A percentile compares a stretch with the other conserved stretches of the same genome.
These are phyloP conservation scores for Rhodophaea formosa DNA, from an alignment of 2,888 invertebrate species.

Conservation along the genomic window DNA sequence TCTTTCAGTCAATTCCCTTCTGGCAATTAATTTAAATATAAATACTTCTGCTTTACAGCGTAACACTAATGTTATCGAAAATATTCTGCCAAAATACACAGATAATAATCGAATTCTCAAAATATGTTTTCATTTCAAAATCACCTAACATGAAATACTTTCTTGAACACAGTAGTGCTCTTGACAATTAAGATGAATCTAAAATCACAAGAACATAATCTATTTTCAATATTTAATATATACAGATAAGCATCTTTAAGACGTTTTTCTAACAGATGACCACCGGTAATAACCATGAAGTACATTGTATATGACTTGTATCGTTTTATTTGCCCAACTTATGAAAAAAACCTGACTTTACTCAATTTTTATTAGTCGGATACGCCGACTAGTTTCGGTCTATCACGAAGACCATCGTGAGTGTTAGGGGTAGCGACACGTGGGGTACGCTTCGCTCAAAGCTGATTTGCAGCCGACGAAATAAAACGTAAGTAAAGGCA, in stretches of 20 bases:
- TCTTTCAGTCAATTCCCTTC: constrained; percentile 33
- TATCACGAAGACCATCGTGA: no score
- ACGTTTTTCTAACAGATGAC: background rate
- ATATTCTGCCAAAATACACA: constrained; percentile 71
- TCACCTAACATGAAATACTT: constrained; percentile 48
- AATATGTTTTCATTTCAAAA: constrained; percentile 58
- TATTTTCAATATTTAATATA: background rate
- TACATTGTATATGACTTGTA: no score
- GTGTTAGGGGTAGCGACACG: no score
- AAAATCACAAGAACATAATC: constrained; percentile 12
- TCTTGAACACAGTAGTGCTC: constrained; percentile 13
- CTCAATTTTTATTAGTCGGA: no score
- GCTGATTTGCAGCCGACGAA: no score
- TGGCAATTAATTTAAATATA: constrained; percentile 63
- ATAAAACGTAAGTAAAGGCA: no score
- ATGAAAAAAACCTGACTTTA: no score
- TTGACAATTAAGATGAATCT: background rate
- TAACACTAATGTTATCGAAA: constrained; percentile 74
- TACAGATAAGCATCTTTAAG: background rate
- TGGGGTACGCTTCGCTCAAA: no score
- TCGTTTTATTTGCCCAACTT: no score
- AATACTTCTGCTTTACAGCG: constrained; percentile 66
- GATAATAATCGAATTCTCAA: constrained; percentile 65
- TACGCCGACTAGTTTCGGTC: no score
- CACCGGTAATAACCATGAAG: no score